Evolutionary conservation across 2,888 invertebrate species (phyloP).

Genomic region (Drosophila kambysellisi): DNA sequence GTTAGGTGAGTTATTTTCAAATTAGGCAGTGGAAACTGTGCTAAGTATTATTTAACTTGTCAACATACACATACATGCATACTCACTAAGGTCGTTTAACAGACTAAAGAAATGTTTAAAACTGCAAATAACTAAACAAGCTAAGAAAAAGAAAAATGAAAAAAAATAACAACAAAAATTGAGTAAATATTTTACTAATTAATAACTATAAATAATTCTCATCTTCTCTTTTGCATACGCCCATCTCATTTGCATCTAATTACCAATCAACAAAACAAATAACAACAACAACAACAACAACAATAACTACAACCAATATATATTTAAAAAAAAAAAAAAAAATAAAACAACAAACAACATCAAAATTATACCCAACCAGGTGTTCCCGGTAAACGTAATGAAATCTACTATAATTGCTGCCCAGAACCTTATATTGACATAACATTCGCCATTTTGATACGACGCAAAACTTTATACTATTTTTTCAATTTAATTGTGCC

Average conservation of each 20-base stretch:
- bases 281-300: conserved; percentile 9
- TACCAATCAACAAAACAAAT: conserved; percentile 25
- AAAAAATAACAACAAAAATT: not conserved
- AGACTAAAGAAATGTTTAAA: conserved; percentile 21
- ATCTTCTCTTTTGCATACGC: conserved; percentile 56
- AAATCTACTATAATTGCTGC: conserved; percentile 98
- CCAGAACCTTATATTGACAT: conserved; percentile 99
- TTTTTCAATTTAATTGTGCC: conserved; percentile 99
- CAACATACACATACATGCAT: conserved; percentile 3
- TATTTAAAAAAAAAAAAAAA: not conserved
- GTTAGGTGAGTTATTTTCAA: conserved; percentile 89
- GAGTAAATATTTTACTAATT: conserved; percentile 38
- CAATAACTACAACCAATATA: conserved; percentile 7
- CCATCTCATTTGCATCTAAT: conserved; percentile 48
- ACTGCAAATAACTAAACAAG: conserved; percentile 12
- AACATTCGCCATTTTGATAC: conserved; percentile 98
- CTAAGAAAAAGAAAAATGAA: not conserved
- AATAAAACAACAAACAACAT: conserved; percentile 11
- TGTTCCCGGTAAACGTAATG: conserved; percentile 96
- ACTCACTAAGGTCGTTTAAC: conserved; percentile 11
- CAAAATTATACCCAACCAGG: conserved; percentile 86
- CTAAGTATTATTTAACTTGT: conserved; percentile 3
- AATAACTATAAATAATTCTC: conserved; percentile 47
- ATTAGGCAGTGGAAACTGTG: not conserved
- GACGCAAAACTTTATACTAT: conserved; percentile 98